Evolutionary conservation across 2,797 vertebrate species (phyloP).

Genomic region (Pempheris klunzingeri): DNA sequence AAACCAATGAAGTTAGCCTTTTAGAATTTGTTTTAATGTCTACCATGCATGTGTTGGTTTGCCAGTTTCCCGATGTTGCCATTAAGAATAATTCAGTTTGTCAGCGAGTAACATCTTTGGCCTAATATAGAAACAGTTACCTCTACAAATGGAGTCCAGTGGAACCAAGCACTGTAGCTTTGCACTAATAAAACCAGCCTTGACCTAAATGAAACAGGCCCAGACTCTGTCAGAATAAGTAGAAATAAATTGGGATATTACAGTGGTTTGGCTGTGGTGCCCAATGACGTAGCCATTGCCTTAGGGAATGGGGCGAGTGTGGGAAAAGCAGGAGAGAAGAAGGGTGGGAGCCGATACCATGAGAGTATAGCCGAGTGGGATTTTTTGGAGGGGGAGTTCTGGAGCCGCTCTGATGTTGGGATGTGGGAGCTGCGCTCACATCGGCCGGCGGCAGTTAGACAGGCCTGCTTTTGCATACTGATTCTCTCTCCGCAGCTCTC

Average conservation of each 20-base stretch:
- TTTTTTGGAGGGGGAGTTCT: constrained; percentile 62
- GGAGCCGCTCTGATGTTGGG: constrained; percentile 78
- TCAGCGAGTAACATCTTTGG: constrained; percentile 6
- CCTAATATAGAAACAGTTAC: constrained; percentile 28
- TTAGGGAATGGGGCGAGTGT: constrained; percentile 82
- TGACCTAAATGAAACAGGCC: constrained; percentile 73
- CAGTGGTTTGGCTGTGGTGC: constrained; percentile 81
- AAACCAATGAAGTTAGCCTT: not conserved
- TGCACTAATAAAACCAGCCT: constrained; percentile 64
- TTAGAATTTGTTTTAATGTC: constrained; percentile 31
- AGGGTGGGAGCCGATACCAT: constrained; percentile 79
- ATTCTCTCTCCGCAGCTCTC: constrained; percentile 56
- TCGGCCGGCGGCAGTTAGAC: constrained; percentile 63
- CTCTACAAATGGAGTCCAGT: constrained; percentile 36
- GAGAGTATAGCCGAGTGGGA: constrained; percentile 70
- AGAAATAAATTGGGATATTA: constrained; percentile 81
- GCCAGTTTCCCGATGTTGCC: constrained; percentile 8
- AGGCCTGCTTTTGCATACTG: constrained; percentile 71
- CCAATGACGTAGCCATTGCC: constrained; percentile 79
- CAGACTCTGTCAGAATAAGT: constrained; percentile 72
- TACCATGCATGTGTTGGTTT: constrained; percentile 14
- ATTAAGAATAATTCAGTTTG: constrained; percentile 4
- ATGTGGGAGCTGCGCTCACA: constrained; percentile 69
- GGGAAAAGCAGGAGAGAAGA: constrained; percentile 82
- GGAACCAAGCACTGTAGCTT: constrained; percentile 45